Conservation (phyloP, 2,888 invertebrate genomes). For the Poecilus cupreus region DNA sequence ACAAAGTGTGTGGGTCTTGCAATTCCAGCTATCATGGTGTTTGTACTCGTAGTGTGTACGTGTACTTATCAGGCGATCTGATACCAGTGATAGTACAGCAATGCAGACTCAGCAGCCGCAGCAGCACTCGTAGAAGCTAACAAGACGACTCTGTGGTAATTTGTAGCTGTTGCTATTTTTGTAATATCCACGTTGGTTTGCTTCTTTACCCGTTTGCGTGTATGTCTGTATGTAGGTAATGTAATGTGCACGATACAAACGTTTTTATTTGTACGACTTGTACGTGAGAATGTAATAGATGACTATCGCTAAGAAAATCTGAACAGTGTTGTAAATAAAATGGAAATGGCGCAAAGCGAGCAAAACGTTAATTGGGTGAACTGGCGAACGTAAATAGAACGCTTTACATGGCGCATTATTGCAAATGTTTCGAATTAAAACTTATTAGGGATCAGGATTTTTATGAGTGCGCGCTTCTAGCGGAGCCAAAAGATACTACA, state of each 20-base stretch:
- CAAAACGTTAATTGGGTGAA: not conserved
- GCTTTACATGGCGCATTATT: too few species aligned
- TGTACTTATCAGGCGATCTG: not conserved
- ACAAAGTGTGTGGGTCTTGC: too few species aligned
- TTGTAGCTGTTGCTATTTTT: not conserved
- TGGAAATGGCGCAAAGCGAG: not conserved
- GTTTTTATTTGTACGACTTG: constrained; percentile 35
- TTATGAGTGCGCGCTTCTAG: too few species aligned
- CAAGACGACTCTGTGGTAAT: not conserved
- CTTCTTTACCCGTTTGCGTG: constrained; percentile 2
- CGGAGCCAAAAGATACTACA: too few species aligned
- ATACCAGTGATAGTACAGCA: not conserved
- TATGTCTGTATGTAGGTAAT: constrained; percentile 29
- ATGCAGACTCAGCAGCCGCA: not conserved
- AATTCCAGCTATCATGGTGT: too few species aligned
- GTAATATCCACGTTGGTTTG: not conserved
- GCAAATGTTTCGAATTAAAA: too few species aligned
- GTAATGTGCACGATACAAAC: constrained; percentile 24
- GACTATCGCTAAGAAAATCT: constrained; percentile 5
- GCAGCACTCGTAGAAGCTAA: not conserved
- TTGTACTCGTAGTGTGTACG: not conserved
- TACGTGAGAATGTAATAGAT: constrained; percentile 44
- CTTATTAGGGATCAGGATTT: too few species aligned
- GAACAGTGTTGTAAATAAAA: not conserved
- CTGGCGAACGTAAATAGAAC: not conserved